Evolutionary conservation across 1,140 invertebrate genomes (phyloP).

Genomic region (Drosophila ohnishii): DNA sequence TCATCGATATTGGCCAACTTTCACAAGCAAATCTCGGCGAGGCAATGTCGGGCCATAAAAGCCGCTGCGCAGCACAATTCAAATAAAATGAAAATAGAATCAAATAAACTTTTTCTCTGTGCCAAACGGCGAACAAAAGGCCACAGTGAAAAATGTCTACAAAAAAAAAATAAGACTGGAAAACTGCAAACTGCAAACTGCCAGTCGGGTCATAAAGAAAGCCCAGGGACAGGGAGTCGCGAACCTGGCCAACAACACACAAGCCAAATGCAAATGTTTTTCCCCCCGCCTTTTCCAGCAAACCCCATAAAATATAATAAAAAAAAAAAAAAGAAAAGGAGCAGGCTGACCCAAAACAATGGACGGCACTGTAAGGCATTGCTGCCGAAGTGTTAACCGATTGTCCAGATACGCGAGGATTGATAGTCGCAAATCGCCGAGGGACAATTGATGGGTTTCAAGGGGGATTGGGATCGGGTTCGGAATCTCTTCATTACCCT

Average conservation of each 20-base stretch:
- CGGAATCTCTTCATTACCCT: slow-evolving; percentile 42
- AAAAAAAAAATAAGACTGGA: slow-evolving; percentile 34
- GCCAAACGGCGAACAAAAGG: slow-evolving; percentile 60
- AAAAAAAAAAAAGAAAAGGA: not conserved
- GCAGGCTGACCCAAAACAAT: slow-evolving; percentile 50
- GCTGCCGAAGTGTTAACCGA: slow-evolving; percentile 47
- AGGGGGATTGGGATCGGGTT: not conserved
- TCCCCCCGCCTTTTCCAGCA: not conserved
- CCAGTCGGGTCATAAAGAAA: slow-evolving; percentile 75
- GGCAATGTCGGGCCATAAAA: slow-evolving; percentile 68
- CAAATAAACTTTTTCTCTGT: slow-evolving; percentile 70
- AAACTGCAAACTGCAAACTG: slow-evolving; percentile 32
- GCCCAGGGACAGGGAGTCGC: slow-evolving; percentile 61
- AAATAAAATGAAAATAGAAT: slow-evolving; percentile 82
- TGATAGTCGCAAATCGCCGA: slow-evolving; percentile 35
- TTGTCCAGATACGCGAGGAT: slow-evolving; percentile 42
- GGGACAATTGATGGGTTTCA: slow-evolving; percentile 19
- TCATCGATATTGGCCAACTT: slow-evolving; percentile 59
- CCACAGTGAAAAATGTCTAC: slow-evolving; percentile 54
- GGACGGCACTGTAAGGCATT: slow-evolving; percentile 34
- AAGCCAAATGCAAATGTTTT: slow-evolving; percentile 74
- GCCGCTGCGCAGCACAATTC: slow-evolving; percentile 63
- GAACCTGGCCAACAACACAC: slow-evolving; percentile 62
- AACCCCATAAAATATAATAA: slow-evolving; percentile 21
- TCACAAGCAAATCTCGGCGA: slow-evolving; percentile 61